Base-by-base conservation (phyloP, 2,797 vertebrate genomes). In the Margarornis squamiger region DNA sequence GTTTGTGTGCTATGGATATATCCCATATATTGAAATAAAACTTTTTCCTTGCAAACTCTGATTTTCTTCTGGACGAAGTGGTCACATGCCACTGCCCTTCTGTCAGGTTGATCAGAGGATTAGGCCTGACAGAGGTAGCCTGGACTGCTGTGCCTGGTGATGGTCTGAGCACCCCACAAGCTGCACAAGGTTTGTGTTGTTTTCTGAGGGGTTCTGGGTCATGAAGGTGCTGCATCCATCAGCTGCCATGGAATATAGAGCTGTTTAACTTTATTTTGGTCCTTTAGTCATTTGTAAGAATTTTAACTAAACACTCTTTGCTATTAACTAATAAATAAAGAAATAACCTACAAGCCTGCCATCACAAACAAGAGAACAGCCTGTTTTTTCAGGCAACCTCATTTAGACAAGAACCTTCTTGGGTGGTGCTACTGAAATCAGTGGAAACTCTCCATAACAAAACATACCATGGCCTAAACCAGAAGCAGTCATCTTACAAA, bases 81-180 rank as follows among this genome's bases (percentile, higher is more conserved):
- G 54, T 65, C 12, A 2, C 3, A 7, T 61, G 41, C 0, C 1
- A 61, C 30, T 2, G 4, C 29, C 26, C 49, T 87, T 36, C 39
- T 0, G 0, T 26, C 34, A 68, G 26, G 8, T 5, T 78, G 61
- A 39, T 65, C 49, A 63, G 68, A 77, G 49, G 41, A 68, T 26
- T 26, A 24, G 34, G 21, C 14, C 58, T 83, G 66, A 65, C 22
- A n/a, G 45, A 81, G n/a, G 23, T 36, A 74, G 34, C 10, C 54
- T 45, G 41, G 57, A 41, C n/a, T 78, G 36, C 70, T 83, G 17
- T 78, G 26, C 48, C 66, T 45, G 26, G 27, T 4, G 2, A 32
- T 23, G 17, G 8, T 45, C 51, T 66, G 30, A 57, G 30, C 18
- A 13, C 14, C 14, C 30, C 43, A 66, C 55, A 61, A 71, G 41